Percentiles rank a stretch among this genome's conserved stretches.
Evolutionary conservation across 1,140 invertebrate species (phyloP).

Genomic region (Zophobas atratus): DNA sequence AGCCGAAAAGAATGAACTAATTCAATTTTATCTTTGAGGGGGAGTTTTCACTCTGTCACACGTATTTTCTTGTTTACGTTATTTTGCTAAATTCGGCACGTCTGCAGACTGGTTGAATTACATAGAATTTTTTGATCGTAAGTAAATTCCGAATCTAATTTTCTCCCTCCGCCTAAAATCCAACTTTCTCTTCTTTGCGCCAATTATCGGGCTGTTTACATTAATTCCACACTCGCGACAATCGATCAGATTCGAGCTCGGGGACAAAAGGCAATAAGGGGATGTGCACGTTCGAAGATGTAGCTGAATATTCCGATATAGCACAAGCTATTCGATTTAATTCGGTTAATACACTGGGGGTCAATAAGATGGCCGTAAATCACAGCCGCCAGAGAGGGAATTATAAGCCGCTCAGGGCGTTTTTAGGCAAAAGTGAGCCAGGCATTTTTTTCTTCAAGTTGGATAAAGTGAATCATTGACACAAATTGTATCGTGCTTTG

Average conservation of each 20-base stretch:
- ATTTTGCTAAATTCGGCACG: constrained; percentile 38
- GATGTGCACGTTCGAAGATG: too few relatives aligned
- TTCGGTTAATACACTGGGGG: constrained; percentile 3
- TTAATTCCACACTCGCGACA: constrained; percentile 1
- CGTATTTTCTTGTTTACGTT: constrained; percentile 30
- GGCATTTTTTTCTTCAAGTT: too few relatives aligned
- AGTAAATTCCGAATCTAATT: constrained; percentile 24
- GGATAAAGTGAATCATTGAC: too few relatives aligned
- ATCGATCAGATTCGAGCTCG: neutral
- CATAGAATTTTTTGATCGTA: constrained; percentile 14
- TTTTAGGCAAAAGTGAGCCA: too few relatives aligned
- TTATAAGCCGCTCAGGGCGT: neutral
- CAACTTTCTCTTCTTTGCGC: constrained; percentile 6
- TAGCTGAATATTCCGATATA: too few relatives aligned
- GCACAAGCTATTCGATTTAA: neutral
- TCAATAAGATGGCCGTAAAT: constrained; percentile 25
- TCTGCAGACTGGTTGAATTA: constrained; percentile 26
- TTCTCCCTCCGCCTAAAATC: neutral
- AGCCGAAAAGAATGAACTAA: constrained; percentile 9
- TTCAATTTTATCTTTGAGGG: constrained; percentile 10
- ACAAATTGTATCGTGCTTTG: too few relatives aligned
- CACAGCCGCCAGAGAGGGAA: neutral
- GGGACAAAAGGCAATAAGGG: neutral
- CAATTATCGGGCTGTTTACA: constrained; percentile 15
- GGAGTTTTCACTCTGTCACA: constrained; percentile 10